These are phyloP conservation scores for Andricus quercusramuli DNA, from an alignment of 2,888 invertebrate species.

Conservation along the genomic window DNA sequence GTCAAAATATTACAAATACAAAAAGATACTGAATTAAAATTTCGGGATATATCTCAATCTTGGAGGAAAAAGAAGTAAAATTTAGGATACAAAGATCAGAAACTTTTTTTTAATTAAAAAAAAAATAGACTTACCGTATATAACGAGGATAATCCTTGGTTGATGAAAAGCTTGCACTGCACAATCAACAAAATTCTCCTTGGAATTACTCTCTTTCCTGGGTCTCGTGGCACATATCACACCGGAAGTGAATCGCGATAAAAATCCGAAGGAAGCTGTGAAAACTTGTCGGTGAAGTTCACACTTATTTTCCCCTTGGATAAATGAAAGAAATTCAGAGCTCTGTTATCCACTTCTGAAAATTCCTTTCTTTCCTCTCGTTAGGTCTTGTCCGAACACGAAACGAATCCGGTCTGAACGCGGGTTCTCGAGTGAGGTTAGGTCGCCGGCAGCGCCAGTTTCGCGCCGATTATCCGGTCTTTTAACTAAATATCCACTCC, in stretches of 20 bases:
- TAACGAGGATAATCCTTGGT: conserved; percentile 58
- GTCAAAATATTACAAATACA: too few species aligned
- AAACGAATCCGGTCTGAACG: conserved; percentile 36
- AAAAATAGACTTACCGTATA: conserved; percentile 52
- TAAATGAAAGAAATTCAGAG: neutral
- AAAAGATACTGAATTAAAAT: too few species aligned
- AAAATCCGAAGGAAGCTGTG: conserved; percentile 27
- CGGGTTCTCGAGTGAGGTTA: conserved; percentile 33
- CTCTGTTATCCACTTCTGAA: neutral
- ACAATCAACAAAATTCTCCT: conserved; percentile 47
- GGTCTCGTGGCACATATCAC: conserved; percentile 51
- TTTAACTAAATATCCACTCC: conserved; percentile 19
- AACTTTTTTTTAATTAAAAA: neutral
- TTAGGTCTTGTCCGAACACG: neutral
- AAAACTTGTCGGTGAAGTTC: neutral
- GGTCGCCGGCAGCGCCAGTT: conserved; percentile 37
- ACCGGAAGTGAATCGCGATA: conserved; percentile 19
- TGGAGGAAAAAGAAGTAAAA: neutral
- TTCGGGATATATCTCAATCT: neutral
- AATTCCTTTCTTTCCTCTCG: neutral
- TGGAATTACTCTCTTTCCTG: conserved; percentile 44
- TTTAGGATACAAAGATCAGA: neutral
- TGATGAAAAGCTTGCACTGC: conserved; percentile 53
- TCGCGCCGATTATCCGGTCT: conserved; percentile 15
- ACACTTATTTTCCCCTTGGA: neutral